Evolutionary conservation across 2,113 vertebrate species (phyloP).

Genomic region (Paralichthys olivaceus): DNA sequence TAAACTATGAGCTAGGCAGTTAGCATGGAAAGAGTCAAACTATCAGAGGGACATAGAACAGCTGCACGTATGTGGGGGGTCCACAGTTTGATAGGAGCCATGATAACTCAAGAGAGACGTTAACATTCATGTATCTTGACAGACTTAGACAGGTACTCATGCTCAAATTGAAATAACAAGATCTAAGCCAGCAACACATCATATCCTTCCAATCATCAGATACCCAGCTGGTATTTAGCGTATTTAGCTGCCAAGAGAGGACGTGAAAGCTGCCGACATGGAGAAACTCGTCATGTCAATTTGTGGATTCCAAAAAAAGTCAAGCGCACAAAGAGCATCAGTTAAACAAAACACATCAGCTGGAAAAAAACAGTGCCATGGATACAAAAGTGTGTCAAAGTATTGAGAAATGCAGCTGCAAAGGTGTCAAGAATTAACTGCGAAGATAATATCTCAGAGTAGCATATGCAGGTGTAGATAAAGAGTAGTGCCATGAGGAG

Average conservation of each 20-base stretch:
- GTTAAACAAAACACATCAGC: constrained; percentile 4
- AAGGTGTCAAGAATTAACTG: constrained; percentile 1
- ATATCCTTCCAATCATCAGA: constrained; percentile 13
- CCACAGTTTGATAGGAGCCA: background rate
- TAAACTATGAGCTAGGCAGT: background rate
- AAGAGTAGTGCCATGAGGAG: background rate
- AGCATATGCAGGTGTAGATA: constrained; percentile 1
- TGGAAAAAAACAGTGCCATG: background rate
- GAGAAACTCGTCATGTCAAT: constrained; percentile 7
- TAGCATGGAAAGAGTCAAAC: constrained; percentile 16
- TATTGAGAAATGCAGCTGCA: background rate
- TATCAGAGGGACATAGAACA: constrained; percentile 14
- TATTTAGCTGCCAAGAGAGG: constrained; percentile 24
- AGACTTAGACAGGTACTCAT: constrained; percentile 18
- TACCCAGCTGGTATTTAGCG: constrained; percentile 24
- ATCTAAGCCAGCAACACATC: constrained; percentile 28
- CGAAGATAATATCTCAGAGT: background rate
- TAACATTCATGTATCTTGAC: constrained; percentile 15
- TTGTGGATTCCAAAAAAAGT: constrained; percentile 13
- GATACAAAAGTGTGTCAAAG: constrained; percentile 6
- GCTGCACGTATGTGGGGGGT: background rate
- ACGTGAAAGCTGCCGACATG: constrained; percentile 16
- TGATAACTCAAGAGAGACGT: constrained; percentile 25
- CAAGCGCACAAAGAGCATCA: background rate
- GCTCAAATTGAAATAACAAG: constrained; percentile 6